These are phyloP conservation scores for Thecocarcelia acutangulata DNA, from an alignment of 2,888 invertebrate species.

Conservation along the genomic window DNA sequence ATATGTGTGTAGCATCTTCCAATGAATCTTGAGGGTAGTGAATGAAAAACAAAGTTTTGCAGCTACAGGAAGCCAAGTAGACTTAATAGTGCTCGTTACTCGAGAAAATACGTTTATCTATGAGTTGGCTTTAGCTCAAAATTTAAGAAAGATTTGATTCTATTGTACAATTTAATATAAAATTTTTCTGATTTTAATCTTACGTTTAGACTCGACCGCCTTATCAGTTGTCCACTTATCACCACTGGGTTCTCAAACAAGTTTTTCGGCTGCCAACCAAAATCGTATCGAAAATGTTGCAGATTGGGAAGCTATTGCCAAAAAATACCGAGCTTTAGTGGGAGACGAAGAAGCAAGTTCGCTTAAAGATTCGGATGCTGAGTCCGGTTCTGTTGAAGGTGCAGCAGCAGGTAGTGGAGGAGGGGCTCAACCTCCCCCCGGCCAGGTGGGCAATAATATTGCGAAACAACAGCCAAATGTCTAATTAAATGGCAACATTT, in stretches of 20 bases:
- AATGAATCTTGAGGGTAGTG: neutral
- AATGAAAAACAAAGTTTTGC: constrained; percentile 47
- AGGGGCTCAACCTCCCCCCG: constrained; percentile 74
- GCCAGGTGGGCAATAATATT: constrained; percentile 80
- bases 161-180: neutral
- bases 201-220: constrained; percentile 86
- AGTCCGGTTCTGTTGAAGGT: constrained; percentile 79
- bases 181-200: neutral
- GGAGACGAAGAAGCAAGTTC: constrained; percentile 84
- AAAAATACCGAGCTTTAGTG: constrained; percentile 91
- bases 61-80: constrained; percentile 37
- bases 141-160: constrained; percentile 63
- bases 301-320: constrained; percentile 94
- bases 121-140: constrained; percentile 75
- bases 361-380: constrained; percentile 80
- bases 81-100: neutral
- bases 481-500: constrained; percentile 30
- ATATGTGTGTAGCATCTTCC: constrained; percentile 69
- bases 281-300: constrained; percentile 93
- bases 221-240: constrained; percentile 91
- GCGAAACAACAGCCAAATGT: constrained; percentile 67
- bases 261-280: constrained; percentile 87
- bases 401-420: constrained; percentile 71
- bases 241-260: constrained; percentile 91
- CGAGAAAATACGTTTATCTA: neutral